Conservation (phyloP, 35 echinoderm and acorn worm species). For the Apostichopus californicus region DNA sequence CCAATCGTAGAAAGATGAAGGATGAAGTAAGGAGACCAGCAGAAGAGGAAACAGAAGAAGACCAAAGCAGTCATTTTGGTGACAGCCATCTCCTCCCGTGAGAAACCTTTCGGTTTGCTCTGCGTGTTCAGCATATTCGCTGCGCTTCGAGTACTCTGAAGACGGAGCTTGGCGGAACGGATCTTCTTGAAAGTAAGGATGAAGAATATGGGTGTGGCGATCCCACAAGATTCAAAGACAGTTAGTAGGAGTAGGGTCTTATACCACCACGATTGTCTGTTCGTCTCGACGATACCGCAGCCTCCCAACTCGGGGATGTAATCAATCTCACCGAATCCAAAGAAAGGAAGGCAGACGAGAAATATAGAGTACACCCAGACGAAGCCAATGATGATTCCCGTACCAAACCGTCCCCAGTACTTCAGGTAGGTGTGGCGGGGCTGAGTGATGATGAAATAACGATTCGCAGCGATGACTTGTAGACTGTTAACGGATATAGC, state of each 20-base stretch:
- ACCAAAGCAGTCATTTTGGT: slow-evolving; percentile 29
- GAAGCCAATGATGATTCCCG: not conserved
- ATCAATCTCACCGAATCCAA: slow-evolving; percentile 34
- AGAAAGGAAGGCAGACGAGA: slow-evolving; percentile 8
- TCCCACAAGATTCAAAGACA: slow-evolving; percentile 15
- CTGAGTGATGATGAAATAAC: slow-evolving; percentile 50
- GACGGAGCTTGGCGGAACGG: not conserved
- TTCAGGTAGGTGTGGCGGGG: slow-evolving; percentile 15
- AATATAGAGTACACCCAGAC: not conserved
- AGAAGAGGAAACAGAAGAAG: slow-evolving; percentile 24
- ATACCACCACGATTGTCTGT: slow-evolving; percentile 12
- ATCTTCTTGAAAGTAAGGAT: slow-evolving; percentile 21
- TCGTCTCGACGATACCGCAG: slow-evolving; percentile 5
- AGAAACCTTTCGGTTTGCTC: not conserved
- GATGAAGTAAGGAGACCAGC: slow-evolving; percentile 33
- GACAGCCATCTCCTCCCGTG: slow-evolving; percentile 20
- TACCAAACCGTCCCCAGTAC: slow-evolving; percentile 34
- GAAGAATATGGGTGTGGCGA: slow-evolving; percentile 21
- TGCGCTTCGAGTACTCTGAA: not conserved
- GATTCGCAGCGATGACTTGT: slow-evolving; percentile 44
- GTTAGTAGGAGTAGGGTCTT: slow-evolving; percentile 1
- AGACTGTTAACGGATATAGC: slow-evolving; percentile 7
- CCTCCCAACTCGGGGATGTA: slow-evolving; percentile 43
- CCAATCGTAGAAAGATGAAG: not conserved
- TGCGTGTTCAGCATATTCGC: not conserved